Conservation (phyloP, 2,797 vertebrate genomes). For the Darevskia mixta region DNA sequence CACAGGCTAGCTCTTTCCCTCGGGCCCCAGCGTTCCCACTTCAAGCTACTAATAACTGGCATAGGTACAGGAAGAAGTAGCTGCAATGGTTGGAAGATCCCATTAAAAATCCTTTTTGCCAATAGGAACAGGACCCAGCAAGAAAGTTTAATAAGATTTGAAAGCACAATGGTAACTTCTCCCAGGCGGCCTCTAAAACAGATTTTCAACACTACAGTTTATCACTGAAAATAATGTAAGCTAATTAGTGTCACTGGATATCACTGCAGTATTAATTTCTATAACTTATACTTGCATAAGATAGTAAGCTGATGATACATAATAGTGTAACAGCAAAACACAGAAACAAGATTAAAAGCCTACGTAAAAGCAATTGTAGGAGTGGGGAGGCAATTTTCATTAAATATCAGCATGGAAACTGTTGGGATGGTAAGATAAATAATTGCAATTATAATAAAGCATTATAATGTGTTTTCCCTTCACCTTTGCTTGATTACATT, state of each 20-base stretch:
- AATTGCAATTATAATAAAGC: conserved; percentile 30
- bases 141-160: conserved; percentile 44
- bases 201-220: conserved; percentile 55
- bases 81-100: conserved; percentile 6
- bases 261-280: conserved; percentile 70
- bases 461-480: conserved; percentile 43
- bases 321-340: conserved; percentile 57
- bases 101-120: not conserved
- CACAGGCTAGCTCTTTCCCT: not conserved
- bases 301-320: conserved; percentile 64
- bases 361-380: conserved; percentile 56
- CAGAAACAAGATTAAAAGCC: conserved; percentile 57
- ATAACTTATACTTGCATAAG: conserved; percentile 69
- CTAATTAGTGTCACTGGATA: conserved; percentile 68
- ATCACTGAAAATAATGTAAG: conserved; percentile 62
- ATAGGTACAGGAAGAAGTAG: not conserved
- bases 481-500: not conserved
- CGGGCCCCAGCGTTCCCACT: not conserved
- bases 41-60: not conserved
- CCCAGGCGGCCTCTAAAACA: conserved; percentile 45
- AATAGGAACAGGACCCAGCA: not conserved
- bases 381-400: conserved; percentile 55
- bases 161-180: conserved; percentile 36
- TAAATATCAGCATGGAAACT: conserved; percentile 46
- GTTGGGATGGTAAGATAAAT: conserved; percentile 50